A percentile compares a stretch with the other conserved stretches of the same genome.
Conservation (phyloP, 2,113 vertebrate species). For the Apteryx owenii region DNA sequence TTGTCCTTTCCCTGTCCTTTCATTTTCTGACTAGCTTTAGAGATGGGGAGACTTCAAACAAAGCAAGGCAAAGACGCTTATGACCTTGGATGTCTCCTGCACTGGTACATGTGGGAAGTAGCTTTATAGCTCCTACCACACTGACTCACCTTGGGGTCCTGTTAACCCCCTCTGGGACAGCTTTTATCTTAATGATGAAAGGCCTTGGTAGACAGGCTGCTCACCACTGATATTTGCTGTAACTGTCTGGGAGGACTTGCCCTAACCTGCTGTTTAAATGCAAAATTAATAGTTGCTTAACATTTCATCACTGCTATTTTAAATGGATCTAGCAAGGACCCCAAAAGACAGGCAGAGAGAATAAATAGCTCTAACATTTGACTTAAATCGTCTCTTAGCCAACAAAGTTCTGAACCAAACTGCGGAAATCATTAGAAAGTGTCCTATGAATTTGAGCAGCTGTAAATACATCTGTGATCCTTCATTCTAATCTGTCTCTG, state of each 20-base stretch:
- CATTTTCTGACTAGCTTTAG: background rate
- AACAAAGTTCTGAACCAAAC: background rate
- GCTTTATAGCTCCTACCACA: background rate
- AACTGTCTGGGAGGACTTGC: background rate
- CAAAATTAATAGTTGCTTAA: background rate
- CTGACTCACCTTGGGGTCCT: background rate
- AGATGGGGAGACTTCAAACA: background rate
- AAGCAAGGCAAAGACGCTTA: background rate
- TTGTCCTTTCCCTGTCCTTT: background rate
- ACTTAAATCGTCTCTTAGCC: background rate
- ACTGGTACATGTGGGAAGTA: background rate
- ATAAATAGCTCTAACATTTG: background rate
- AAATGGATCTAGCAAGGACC: background rate
- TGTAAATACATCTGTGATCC: background rate
- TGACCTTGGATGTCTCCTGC: background rate
- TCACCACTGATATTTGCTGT: background rate
- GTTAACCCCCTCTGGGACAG: background rate
- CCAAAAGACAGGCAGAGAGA: background rate
- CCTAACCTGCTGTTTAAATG: background rate
- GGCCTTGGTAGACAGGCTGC: background rate
- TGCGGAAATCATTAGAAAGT: background rate
- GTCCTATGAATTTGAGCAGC: background rate
- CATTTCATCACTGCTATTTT: background rate
- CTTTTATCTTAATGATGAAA: background rate
- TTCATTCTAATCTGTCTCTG: background rate